Evolutionary conservation across 2,888 invertebrate species (phyloP).

Genomic region (Acrobasis suavella): DNA sequence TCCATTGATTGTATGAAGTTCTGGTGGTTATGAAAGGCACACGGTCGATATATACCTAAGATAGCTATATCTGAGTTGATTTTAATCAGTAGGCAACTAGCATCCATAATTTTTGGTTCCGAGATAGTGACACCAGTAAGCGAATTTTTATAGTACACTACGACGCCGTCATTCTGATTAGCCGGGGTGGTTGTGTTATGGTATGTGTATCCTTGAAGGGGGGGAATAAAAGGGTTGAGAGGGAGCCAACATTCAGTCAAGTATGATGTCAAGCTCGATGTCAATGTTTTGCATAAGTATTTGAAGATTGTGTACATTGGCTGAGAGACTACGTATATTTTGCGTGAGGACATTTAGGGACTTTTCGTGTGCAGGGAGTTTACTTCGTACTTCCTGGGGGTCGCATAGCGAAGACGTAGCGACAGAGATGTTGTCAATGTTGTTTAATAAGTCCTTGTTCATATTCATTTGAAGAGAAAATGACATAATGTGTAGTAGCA

Average conservation of each 20-base stretch:
- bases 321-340: not conserved
- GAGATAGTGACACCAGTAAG: no score
- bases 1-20: no score
- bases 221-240: no score
- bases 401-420: not conserved
- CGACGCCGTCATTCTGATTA: constrained; percentile 5
- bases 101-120: no score
- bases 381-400: not conserved
- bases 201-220: no score
- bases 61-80: no score
- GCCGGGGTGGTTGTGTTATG: not conserved
- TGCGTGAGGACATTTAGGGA: not conserved
- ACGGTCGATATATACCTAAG: no score
- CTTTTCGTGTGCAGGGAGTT: not conserved
- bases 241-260: not conserved
- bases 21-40: no score
- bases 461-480: no score
- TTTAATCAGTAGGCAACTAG: no score
- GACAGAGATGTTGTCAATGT: not conserved
- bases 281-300: not conserved
- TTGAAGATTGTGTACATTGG: not conserved
- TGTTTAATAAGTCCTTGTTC: not conserved
- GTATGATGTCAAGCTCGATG: not conserved
- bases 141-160: not conserved
- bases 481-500: no score